Base-by-base conservation (phyloP, 2,888 invertebrate genomes). In the Zeuzera pyrina region DNA sequence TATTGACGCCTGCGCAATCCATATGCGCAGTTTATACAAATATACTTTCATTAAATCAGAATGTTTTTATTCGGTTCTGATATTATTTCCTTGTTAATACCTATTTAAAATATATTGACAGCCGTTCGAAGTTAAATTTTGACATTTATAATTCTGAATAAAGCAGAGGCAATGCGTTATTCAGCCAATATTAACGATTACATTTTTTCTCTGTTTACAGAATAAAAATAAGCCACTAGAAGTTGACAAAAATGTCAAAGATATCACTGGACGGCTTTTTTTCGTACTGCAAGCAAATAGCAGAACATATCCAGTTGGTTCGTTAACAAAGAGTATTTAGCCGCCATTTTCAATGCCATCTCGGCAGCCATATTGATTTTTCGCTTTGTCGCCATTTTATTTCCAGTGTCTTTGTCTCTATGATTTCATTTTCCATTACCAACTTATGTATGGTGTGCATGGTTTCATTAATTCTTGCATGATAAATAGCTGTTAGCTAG, bases 261-360 rank as follows among this genome's bases (percentile, higher is more conserved):
- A 66, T 81, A 56, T 78, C 72, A 49, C 58, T 84, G 76, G 84
- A 84, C 70, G 78, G 83, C 66, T 83, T 84, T 76, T 83, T 77
- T 73, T 78, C 81, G 53, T 84, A 84, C 81, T 84, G 84, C 83
- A 84, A 84, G 76, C 81, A 79, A 72, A 81, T 84, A 57, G 84
- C 84, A 53, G 84, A 84, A 39, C 84, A 84, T 63, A 79, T 84
- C 61, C 84, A 84, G 62, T 70, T 84, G 84, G 84, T 84, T 81
- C 63, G 84, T 84, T 67, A 61, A 59, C n/a, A 40, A 45, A 59
- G 42, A 34, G 45, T 39, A 45, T 50, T 36, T 34, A 53, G 57
- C 51, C 54, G 59, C 66, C 67, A 68, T 69, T 45, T 64, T 63
- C 34, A 49, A 36, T 41, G 55, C 52, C 58, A 60, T 35, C 25